Evolutionary conservation across 53 echinoderm and acorn worm species (phyloP), one percentile per base, ranked within the genome.

Genomic region (Henricia sp.): DNA sequence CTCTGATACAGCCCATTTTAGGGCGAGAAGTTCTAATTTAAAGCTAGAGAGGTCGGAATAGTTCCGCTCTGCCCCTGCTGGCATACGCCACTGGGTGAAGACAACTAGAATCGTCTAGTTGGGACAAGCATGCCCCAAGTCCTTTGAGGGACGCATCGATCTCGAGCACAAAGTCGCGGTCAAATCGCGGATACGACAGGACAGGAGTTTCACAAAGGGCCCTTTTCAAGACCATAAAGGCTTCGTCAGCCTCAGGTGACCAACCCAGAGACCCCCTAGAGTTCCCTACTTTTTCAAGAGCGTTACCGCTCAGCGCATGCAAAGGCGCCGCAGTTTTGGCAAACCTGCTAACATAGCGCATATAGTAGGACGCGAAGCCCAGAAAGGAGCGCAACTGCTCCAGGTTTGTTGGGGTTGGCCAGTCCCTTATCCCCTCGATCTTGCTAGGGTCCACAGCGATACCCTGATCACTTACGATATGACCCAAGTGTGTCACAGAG

Each of bases 141-240:
- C n/a, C n/a, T n/a, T n/a, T n/a, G n/a, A n/a, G n/a, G n/a, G n/a
- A n/a, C n/a, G n/a, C n/a, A n/a, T 70, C 70, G 4, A 70, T 28
- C 19, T 70, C 70, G n/a, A 70, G 70, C 37, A 70, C 40, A 37
- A 70, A 70, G 46, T 70, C 70, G 3, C 26, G 20, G 13, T 44
- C 37, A 37, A 70, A 70, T 10, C 46, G n/a, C 2, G 70, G 70
- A n/a, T 70, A 70, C 6, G 40, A 39, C 1, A 70, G n/a, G n/a
- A 70, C 70, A 2, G 70, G 70, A 8, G 70, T 70, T 10, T 21
- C 21, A 14, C 70, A 42, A 42, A 70, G 40, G 6, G 26, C 46
- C 4, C 19, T 37, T 43, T 70, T 70, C 41, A 70, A 6, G 26
- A 10, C 10, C 39, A 21, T 3, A 70, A 70, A 70, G 25, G 70